A percentile compares a stretch with the other conserved stretches of the same genome.
Evolutionary conservation across 1,140 invertebrate species (phyloP).

Genomic region (Drosophila parvula): DNA sequence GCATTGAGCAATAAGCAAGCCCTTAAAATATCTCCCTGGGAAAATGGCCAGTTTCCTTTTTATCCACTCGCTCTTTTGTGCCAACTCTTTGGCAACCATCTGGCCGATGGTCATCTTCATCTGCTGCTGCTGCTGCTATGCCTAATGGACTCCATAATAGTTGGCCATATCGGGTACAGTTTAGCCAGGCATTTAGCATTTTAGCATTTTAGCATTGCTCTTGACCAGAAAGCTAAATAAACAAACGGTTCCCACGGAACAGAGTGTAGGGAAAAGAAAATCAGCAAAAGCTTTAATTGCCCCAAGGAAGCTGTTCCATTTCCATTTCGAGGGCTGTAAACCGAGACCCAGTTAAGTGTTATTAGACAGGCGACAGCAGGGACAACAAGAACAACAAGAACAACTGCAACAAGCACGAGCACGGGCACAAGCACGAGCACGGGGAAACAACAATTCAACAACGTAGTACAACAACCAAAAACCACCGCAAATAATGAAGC

Average conservation of each 20-base stretch:
- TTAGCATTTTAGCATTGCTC: constrained; percentile 18
- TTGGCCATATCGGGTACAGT: constrained; percentile 50
- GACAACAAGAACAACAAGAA: constrained; percentile 40
- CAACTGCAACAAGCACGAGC: constrained; percentile 24
- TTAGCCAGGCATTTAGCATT: constrained; percentile 29
- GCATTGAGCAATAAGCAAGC: constrained; percentile 8
- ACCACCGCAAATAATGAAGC: constrained; percentile 70
- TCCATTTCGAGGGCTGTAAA: constrained; percentile 45
- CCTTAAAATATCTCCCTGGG: constrained; percentile 12
- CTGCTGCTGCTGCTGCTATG: constrained; percentile 15
- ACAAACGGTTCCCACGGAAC: constrained; percentile 30
- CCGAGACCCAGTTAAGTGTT: constrained; percentile 70
- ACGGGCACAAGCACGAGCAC: background rate
- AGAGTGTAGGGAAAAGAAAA: constrained; percentile 1
- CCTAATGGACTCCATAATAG: constrained; percentile 77
- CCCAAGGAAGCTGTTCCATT: constrained; percentile 27
- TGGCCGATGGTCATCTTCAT: constrained; percentile 48
- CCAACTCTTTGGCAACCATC: constrained; percentile 43
- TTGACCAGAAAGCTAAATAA: constrained; percentile 58
- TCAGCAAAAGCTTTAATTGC: constrained; percentile 39
- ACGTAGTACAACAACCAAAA: constrained; percentile 29
- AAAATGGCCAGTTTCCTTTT: constrained; percentile 21
- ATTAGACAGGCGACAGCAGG: constrained; percentile 66
- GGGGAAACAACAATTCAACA: constrained; percentile 3
- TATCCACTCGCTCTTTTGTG: constrained; percentile 6